phyloP scores from a whole-genome alignment of 2,888 invertebrate species.

The Hydrotaea cyrtoneurina region DNA sequence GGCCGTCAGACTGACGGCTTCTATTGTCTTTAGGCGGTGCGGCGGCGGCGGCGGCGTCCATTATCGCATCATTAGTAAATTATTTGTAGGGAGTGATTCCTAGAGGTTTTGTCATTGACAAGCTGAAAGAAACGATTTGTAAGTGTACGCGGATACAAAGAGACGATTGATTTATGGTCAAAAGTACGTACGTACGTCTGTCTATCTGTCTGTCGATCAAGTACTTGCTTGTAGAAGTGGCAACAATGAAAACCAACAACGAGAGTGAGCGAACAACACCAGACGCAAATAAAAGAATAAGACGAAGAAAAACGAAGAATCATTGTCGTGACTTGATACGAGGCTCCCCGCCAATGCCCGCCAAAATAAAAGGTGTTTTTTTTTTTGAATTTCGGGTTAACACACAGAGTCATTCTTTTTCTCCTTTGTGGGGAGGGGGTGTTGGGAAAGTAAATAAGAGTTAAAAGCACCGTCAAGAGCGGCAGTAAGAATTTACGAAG shows the following conservation, averaged over 20 bases:
- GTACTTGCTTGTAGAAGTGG: too few relatives aligned
- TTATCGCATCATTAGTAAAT: neutral
- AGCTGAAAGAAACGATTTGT: constrained; percentile 49
- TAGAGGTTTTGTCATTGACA: constrained; percentile 39
- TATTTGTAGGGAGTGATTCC: constrained; percentile 33
- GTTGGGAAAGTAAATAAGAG: constrained; percentile 55
- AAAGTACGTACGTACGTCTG: too few relatives aligned
- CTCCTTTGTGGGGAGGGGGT: constrained; percentile 22
- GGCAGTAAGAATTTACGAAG: constrained; percentile 55
- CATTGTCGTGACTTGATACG: too few relatives aligned
- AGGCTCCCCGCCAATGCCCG: too few relatives aligned
- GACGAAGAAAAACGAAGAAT: too few relatives aligned
- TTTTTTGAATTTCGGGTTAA: neutral
- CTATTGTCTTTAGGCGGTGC: constrained; percentile 57
- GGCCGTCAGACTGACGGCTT: neutral
- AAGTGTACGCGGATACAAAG: constrained; percentile 24
- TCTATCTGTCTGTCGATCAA: too few relatives aligned
- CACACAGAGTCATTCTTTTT: neutral
- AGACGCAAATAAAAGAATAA: too few relatives aligned
- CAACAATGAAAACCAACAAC: too few relatives aligned
- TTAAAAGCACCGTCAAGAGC: constrained; percentile 44
- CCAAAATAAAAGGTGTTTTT: too few relatives aligned
- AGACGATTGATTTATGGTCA: constrained; percentile 2
- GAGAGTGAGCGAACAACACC: too few relatives aligned
- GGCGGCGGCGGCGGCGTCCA: neutral